Evolutionary conservation across 1,140 invertebrate species (phyloP), one percentile per base, ranked within the genome.

Genomic region (Holcopasites calliopsidis): DNA sequence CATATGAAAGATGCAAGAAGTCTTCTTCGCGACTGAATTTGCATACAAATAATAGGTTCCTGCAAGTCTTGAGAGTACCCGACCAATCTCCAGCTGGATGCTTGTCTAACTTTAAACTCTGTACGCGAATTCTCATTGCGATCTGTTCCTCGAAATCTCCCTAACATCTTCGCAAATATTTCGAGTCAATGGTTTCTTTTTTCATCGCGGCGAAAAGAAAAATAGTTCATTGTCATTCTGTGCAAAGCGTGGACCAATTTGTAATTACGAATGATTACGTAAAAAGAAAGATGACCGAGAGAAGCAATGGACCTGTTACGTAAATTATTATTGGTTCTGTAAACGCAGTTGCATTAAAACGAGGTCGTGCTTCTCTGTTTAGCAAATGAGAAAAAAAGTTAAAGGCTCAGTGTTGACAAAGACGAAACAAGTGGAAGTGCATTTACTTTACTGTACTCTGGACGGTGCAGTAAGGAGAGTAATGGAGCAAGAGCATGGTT

Each of bases 21-120:
- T n/a, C n/a, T n/a, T n/a, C n/a, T n/a, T n/a, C n/a, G n/a, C n/a
- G n/a, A 16, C 18, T 16, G 28, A 47, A 75, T 83, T 83, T 61
- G 65, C 60, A 75, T 74, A 18, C 13, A 69, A 74, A 78, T 68
- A 58, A 65, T 60, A 49, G 62, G 57, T 52, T 54, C 33, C 26
- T 31, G 31, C n/a, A 18, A 33, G 3, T n/a, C n/a, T 11, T 26
- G 54, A 40, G 55, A 4, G 44, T 47, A 8, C 40, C 47, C 61
- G 60, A 75, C 62, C 52, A 65, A 78, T 77, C 65, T 49, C 70
- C 60, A 77, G 42, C 42, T 38, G 38, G 38, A 64, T 47, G 62
- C 78, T 31, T 55, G 26, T 38, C 40, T 83, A 83, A 82, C 81
- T 75, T 79, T 83, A 82, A 83, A 64, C 71, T 13, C 26, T 54